Evolutionary conservation across 1,140 invertebrate genomes (phyloP).

Genomic region (Drosophila willistoni): DNA sequence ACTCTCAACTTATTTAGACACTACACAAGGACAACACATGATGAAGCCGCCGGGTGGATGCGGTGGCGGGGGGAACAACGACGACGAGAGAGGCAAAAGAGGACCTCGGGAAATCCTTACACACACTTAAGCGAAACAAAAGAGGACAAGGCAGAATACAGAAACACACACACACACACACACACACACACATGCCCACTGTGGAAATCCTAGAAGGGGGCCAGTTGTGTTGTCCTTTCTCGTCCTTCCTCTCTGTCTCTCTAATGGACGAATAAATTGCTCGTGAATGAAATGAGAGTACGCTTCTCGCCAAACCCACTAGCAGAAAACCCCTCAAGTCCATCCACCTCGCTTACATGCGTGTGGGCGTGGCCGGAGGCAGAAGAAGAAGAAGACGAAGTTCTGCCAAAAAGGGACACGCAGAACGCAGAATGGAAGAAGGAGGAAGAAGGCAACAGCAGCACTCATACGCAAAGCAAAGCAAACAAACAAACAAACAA

Average conservation of each 20-base stretch:
- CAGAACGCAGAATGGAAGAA: constrained; percentile 21
- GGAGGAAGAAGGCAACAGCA: constrained; percentile 38
- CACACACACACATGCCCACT: constrained; percentile 40
- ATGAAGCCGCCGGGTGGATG: constrained; percentile 18
- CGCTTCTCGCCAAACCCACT: constrained; percentile 41
- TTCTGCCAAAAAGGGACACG: constrained; percentile 32
- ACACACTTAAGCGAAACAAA: constrained; percentile 73
- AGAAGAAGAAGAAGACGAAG: constrained; percentile 23
- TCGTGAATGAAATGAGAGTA: constrained; percentile 81
- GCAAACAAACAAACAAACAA: constrained; percentile 58
- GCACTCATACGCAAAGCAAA: constrained; percentile 76
- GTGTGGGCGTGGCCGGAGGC: constrained; percentile 64
- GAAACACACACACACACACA: constrained; percentile 74
- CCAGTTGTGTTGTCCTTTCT: constrained; percentile 54
- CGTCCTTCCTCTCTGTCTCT: constrained; percentile 61
- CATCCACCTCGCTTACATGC: constrained; percentile 24
- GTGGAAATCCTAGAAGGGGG: constrained; percentile 76
- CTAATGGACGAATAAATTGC: constrained; percentile 81
- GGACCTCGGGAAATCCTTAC: constrained; percentile 69
- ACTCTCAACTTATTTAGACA: constrained; percentile 82
- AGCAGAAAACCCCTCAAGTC: neutral
- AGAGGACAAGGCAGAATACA: constrained; percentile 75
- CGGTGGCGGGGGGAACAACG: neutral
- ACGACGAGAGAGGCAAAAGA: constrained; percentile 26
- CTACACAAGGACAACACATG: constrained; percentile 78